Conservation (phyloP, 2,797 vertebrate genomes). For the Phrynocephalus forsythii region DNA sequence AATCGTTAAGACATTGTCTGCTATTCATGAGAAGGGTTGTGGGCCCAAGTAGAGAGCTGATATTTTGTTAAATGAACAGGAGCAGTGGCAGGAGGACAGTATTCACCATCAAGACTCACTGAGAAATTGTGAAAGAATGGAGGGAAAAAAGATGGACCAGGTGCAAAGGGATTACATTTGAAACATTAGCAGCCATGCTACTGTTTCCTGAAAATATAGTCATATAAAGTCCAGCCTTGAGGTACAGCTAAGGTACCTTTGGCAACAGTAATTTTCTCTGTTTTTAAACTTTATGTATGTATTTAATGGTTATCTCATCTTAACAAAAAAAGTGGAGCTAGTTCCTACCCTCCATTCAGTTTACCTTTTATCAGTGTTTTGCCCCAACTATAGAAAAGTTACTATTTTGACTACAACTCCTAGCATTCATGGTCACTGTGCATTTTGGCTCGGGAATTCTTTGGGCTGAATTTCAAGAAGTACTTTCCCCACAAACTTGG, state of each 20-base stretch:
- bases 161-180: not conserved
- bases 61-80: not conserved
- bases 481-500: too few relatives aligned
- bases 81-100: not conserved
- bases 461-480: too few relatives aligned
- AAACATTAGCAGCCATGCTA: not conserved
- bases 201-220: not conserved
- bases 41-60: not conserved
- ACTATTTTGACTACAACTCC: too few relatives aligned
- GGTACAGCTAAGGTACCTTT: not conserved
- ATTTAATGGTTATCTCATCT: too few relatives aligned
- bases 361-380: too few relatives aligned
- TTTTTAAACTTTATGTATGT: not conserved
- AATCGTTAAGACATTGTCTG: slow-evolving; percentile 9
- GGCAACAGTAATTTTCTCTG: not conserved
- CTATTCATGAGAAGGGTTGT: not conserved
- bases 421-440: too few relatives aligned
- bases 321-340: too few relatives aligned
- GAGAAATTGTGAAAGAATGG: not conserved
- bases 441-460: not conserved
- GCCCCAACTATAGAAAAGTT: too few relatives aligned
- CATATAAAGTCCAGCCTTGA: not conserved
- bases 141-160: not conserved
- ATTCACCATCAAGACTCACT: not conserved
- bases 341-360: too few relatives aligned